Percentiles rank a stretch among this genome's conserved stretches.
Evolutionary conservation across 2,888 invertebrate genomes (phyloP).

Genomic region (Monopis laevigella): DNA sequence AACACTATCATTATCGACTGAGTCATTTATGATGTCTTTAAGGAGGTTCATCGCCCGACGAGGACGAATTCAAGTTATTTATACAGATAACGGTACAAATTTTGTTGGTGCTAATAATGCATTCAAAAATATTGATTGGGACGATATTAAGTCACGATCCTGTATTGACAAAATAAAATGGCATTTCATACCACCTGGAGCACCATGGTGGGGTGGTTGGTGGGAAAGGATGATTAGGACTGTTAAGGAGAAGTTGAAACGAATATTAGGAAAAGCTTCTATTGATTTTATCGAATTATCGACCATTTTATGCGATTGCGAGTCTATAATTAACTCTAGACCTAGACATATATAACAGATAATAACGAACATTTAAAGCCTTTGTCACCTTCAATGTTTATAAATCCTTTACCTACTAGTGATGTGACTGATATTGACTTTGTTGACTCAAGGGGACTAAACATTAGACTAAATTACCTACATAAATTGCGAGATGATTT

Average conservation of each 20-base stretch:
- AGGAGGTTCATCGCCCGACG: slow-evolving; percentile 13
- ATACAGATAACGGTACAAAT: neutral
- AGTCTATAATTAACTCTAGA: slow-evolving; percentile 3
- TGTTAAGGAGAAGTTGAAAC: slow-evolving; percentile 31
- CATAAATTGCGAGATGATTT: slow-evolving; percentile 1
- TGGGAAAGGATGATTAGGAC: slow-evolving; percentile 37
- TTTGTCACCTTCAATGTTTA: slow-evolving; percentile 10
- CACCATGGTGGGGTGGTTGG: slow-evolving; percentile 44
- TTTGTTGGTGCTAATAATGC: neutral
- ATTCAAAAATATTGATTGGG: neutral
- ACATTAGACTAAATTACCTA: neutral
- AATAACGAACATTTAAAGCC: slow-evolving; percentile 7
- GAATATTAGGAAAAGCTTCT: slow-evolving; percentile 27
- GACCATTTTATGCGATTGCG: slow-evolving; percentile 17
- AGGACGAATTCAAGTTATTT: neutral
- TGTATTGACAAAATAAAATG: slow-evolving; percentile 16
- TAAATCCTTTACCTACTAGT: slow-evolving; percentile 9
- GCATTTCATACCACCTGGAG: slow-evolving; percentile 33
- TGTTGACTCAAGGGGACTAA: neutral
- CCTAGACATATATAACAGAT: neutral
- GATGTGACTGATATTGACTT: slow-evolving; percentile 12
- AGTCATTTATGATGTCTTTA: slow-evolving; percentile 3
- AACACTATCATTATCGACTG: neutral
- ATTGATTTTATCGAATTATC: slow-evolving; percentile 11
- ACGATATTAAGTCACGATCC: neutral